Evolutionary conservation across 2,113 vertebrate genomes (phyloP).

Genomic region (Notothenia coriiceps): DNA sequence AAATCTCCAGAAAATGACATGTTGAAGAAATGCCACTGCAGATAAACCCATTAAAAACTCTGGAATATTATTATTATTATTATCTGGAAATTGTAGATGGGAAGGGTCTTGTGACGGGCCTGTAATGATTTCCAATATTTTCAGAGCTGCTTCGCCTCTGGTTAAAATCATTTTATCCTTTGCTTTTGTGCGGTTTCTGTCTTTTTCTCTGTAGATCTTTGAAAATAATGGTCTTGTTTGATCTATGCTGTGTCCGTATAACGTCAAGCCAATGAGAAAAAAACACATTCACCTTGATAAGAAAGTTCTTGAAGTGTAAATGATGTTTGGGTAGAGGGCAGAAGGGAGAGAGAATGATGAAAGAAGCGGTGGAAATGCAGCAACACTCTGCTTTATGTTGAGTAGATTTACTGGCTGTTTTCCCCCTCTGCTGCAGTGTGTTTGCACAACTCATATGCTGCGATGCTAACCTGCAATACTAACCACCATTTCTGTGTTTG

Average conservation of each 20-base stretch:
- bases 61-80: too few relatives aligned
- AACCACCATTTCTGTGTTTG: not conserved
- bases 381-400: not conserved
- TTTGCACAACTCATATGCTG: not conserved
- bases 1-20: not conserved
- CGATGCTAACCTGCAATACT: too few relatives aligned
- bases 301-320: constrained; percentile 47
- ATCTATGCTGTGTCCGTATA: not conserved
- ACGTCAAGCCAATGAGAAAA: not conserved
- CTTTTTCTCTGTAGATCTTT: not conserved
- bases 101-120: not conserved
- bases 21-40: too few relatives aligned
- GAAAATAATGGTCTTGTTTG: constrained; percentile 2
- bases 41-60: not conserved
- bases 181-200: not conserved
- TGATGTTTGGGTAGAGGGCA: not conserved
- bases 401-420: not conserved
- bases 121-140: constrained; percentile 41
- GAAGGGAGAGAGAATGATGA: constrained; percentile 33
- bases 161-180: not conserved
- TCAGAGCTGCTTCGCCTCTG: not conserved
- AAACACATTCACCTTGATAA: constrained; percentile 12
- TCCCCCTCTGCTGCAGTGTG: not conserved
- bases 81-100: not conserved
- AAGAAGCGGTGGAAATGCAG: constrained; percentile 6